A percentile compares a stretch with the other conserved stretches of the same genome.
These are phyloP conservation scores for Epinephelus coioides DNA, from an alignment of 2,797 vertebrate species.

Conservation along the genomic window DNA sequence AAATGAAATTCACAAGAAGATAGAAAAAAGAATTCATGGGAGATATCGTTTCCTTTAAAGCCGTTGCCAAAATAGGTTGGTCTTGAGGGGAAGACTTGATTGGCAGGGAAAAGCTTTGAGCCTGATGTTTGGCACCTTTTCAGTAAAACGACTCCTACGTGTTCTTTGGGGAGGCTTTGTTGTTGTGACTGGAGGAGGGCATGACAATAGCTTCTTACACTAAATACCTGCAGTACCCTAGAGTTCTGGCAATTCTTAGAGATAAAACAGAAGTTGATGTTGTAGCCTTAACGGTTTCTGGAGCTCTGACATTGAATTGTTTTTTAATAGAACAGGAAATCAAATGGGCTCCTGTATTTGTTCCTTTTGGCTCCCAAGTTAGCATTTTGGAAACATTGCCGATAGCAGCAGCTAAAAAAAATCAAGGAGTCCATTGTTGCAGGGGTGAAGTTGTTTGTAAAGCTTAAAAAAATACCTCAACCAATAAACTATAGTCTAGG, in stretches of 20 bases:
- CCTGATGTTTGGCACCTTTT: constrained; percentile 44
- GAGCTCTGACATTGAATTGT: constrained; percentile 6
- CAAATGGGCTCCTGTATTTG: neutral
- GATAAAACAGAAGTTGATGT: constrained; percentile 28
- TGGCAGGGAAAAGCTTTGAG: constrained; percentile 52
- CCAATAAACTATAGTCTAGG: too few species aligned
- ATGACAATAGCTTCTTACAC: constrained; percentile 39
- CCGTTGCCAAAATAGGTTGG: constrained; percentile 14
- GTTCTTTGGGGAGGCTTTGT: constrained; percentile 52
- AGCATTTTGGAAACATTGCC: neutral
- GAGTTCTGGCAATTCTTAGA: constrained; percentile 46
- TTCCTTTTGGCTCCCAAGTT: neutral
- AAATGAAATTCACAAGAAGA: constrained; percentile 38
- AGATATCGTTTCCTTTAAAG: constrained; percentile 32
- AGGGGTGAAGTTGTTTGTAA: neutral
- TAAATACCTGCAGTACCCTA: constrained; percentile 25
- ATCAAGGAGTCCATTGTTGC: neutral
- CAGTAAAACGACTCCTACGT: constrained; percentile 30
- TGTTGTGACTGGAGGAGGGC: constrained; percentile 46
- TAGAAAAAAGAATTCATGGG: constrained; percentile 15
- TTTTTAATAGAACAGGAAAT: constrained; percentile 23
- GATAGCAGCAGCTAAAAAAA: neutral
- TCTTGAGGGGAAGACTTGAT: constrained; percentile 46
- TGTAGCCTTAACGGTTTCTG: constrained; percentile 11
- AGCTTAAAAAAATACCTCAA: neutral